Evolutionary conservation across 2,113 vertebrate genomes (phyloP).

Genomic region (Melanotaenia duboulayi): DNA sequence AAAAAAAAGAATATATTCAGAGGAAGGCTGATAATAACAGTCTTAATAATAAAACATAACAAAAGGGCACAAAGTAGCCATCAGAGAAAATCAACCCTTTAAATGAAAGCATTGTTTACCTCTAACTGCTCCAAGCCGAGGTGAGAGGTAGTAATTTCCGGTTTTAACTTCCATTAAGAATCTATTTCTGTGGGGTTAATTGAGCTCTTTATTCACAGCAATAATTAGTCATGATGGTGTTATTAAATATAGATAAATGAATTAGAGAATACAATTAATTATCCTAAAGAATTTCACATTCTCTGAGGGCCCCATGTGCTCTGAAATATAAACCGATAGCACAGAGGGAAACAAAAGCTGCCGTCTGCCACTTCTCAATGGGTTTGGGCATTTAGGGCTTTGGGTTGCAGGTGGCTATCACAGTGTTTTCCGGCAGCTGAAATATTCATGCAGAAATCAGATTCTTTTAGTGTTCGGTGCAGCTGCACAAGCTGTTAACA

Average conservation of each 20-base stretch:
- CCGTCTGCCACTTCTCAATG: conserved; percentile 9
- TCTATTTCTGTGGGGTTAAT: neutral
- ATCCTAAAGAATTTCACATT: conserved; percentile 30
- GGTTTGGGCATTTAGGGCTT: conserved; percentile 25
- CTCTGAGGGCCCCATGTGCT: conserved; percentile 5
- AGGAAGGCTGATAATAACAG: neutral
- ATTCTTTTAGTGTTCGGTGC: conserved; percentile 14
- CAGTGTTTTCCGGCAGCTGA: conserved; percentile 45
- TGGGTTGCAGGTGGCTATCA: conserved; percentile 33
- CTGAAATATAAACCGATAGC: conserved; percentile 44
- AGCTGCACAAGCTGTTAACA: conserved; percentile 6
- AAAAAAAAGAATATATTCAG: neutral
- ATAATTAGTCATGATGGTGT: neutral
- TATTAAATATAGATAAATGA: conserved; percentile 13
- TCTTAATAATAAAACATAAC: neutral
- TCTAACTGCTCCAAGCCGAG: neutral
- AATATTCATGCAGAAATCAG: conserved; percentile 70
- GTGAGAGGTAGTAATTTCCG: conserved; percentile 5
- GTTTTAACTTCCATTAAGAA: conserved; percentile 1
- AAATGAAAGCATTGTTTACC: conserved; percentile 6
- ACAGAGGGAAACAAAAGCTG: conserved; percentile 17
- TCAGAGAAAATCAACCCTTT: neutral
- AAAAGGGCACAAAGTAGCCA: neutral
- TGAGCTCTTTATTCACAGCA: neutral
- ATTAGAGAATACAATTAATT: neutral